Conservation (phyloP, 2,888 invertebrate genomes). For the Selenia dentaria region DNA sequence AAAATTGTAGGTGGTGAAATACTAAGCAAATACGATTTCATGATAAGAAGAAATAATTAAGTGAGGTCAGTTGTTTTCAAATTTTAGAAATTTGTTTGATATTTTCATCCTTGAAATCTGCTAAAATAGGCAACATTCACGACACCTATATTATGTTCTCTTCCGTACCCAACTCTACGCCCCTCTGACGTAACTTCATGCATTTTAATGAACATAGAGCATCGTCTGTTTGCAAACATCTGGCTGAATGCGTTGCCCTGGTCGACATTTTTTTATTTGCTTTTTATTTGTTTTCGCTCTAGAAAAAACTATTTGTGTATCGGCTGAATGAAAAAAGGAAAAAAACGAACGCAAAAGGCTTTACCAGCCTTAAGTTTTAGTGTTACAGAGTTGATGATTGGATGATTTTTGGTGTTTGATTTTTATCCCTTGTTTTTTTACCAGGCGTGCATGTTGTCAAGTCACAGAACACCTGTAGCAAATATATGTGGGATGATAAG, state of each 20-base stretch:
- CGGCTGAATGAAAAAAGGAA: constrained; percentile 7
- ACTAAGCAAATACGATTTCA: too few relatives aligned
- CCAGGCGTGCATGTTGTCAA: too few relatives aligned
- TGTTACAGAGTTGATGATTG: not conserved
- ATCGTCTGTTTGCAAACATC: constrained; percentile 53
- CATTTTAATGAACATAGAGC: constrained; percentile 72
- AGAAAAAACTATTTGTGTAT: constrained; percentile 32
- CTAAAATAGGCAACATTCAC: too few relatives aligned
- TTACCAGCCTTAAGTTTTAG: not conserved
- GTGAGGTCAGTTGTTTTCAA: too few relatives aligned
- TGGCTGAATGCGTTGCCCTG: constrained; percentile 50
- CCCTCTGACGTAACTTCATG: constrained; percentile 55
- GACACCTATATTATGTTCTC: too few relatives aligned
- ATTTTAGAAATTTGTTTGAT: too few relatives aligned
- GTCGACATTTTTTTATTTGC: constrained; percentile 41
- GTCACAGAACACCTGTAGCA: too few relatives aligned
- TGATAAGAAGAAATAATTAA: too few relatives aligned
- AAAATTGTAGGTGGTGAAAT: too few relatives aligned
- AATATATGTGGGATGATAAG: too few relatives aligned
- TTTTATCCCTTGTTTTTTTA: too few relatives aligned
- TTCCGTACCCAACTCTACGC: constrained; percentile 30
- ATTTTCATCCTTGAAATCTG: too few relatives aligned
- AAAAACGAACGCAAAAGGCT: constrained; percentile 1
- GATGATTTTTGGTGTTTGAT: not conserved
- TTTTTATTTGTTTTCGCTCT: constrained; percentile 37